These are phyloP conservation scores for Metacarcinus magister DNA, from an alignment of 2,888 invertebrate genomes.

Conservation along the genomic window DNA sequence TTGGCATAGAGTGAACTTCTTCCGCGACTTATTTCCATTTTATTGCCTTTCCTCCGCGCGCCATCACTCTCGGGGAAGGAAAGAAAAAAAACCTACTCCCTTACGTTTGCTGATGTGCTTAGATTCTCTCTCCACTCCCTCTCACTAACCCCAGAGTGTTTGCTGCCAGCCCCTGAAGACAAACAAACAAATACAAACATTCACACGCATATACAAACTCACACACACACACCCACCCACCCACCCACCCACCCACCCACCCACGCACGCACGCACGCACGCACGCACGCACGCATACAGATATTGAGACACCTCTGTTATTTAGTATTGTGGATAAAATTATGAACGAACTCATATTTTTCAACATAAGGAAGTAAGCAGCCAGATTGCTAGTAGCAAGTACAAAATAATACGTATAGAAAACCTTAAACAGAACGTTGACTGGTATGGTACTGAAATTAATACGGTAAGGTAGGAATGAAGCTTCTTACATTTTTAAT, in stretches of 20 bases:
- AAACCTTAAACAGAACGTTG: too few relatives aligned
- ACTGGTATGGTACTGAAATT: background rate
- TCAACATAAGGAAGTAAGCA: too few relatives aligned
- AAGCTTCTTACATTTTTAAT: background rate
- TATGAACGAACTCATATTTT: too few relatives aligned
- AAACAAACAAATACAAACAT: background rate
- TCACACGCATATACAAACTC: background rate
- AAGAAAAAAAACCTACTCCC: background rate
- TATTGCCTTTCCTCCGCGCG: background rate
- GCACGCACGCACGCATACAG: too few relatives aligned
- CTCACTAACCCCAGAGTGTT: background rate
- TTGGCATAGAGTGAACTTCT: background rate
- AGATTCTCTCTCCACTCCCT: background rate
- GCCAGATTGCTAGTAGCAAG: too few relatives aligned
- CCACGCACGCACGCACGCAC: background rate
- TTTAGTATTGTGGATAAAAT: too few relatives aligned
- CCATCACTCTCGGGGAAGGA: background rate
- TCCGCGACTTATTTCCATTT: slow-evolving; percentile 34
- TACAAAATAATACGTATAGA: too few relatives aligned
- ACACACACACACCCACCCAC: background rate
- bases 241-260: background rate
- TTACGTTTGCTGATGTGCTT: background rate
- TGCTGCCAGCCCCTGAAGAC: background rate
- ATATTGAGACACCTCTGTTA: too few relatives aligned
- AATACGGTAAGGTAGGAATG: background rate